Percentiles rank a stretch among this genome's conserved stretches.
Conservation (phyloP, 2,113 vertebrate species). For the Lagopus leucura region DNA sequence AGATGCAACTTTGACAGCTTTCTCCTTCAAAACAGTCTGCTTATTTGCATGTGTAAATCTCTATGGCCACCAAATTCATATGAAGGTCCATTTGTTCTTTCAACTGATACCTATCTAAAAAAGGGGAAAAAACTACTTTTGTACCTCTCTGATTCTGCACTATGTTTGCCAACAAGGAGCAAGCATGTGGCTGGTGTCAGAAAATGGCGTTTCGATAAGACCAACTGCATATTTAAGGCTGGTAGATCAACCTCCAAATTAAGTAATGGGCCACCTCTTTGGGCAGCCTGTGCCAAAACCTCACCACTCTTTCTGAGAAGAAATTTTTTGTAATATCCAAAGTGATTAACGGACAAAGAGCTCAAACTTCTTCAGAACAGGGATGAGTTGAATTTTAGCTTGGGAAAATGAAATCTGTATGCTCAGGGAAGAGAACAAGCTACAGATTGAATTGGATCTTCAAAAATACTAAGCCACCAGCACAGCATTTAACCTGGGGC, state of each 20-base stretch:
- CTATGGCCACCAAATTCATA: background rate
- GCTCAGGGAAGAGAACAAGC: background rate
- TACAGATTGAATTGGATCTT: background rate
- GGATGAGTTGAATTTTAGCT: background rate
- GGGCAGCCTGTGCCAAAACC: too few relatives aligned
- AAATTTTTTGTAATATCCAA: too few relatives aligned
- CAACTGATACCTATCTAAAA: background rate
- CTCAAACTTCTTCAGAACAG: background rate
- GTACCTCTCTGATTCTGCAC: background rate
- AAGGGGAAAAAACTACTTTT: background rate
- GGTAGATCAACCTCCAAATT: background rate
- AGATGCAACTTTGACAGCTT: background rate
- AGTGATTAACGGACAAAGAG: too few relatives aligned
- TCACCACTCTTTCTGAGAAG: too few relatives aligned
- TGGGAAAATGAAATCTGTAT: background rate
- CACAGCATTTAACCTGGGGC: background rate
- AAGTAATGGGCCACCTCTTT: background rate
- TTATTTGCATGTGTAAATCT: background rate
- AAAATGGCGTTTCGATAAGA: background rate
- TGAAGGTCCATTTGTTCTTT: background rate
- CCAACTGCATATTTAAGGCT: background rate
- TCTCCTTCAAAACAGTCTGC: background rate
- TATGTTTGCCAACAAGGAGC: background rate
- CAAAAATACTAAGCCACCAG: background rate
- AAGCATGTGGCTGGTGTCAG: background rate